Conservation (phyloP, 2,888 invertebrate genomes). For the Autographa gamma region DNA sequence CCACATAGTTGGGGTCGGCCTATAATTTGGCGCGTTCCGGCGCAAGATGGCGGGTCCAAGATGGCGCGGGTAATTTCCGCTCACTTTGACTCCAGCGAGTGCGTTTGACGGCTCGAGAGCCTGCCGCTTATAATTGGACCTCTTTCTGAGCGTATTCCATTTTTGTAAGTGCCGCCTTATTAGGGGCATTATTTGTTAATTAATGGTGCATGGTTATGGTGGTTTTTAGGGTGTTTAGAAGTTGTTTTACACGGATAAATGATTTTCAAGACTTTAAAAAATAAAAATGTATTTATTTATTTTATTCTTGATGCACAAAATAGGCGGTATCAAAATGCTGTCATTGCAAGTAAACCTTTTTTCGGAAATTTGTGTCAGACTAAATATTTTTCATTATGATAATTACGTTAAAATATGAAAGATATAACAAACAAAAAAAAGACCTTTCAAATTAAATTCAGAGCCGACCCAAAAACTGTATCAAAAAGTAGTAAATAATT, state of each 20-base stretch:
- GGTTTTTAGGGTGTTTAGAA: neutral
- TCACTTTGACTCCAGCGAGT: slow-evolving; percentile 65
- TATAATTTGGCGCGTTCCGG: slow-evolving; percentile 77
- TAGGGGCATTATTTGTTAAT: slow-evolving; percentile 27
- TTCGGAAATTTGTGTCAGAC: too few relatives aligned
- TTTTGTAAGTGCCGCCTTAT: slow-evolving; percentile 30
- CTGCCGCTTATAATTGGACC: slow-evolving; percentile 60
- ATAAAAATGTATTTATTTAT: too few relatives aligned
- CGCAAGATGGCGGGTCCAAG: slow-evolving; percentile 60
- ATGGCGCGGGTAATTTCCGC: slow-evolving; percentile 79
- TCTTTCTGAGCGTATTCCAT: slow-evolving; percentile 46
- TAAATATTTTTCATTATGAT: too few relatives aligned
- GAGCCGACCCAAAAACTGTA: neutral
- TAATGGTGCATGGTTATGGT: slow-evolving; percentile 6
- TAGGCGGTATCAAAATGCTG: too few relatives aligned
- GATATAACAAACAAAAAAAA: neutral
- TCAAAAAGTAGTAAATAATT: too few relatives aligned
- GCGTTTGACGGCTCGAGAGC: slow-evolving; percentile 70
- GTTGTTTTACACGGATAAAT: neutral
- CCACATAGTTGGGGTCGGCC: slow-evolving; percentile 41
- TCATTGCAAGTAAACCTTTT: too few relatives aligned
- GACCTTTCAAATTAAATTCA: neutral
- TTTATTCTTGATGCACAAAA: too few relatives aligned
- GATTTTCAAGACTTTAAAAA: too few relatives aligned
- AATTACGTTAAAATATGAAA: too few relatives aligned